These are phyloP conservation scores for Diplolepis rosae DNA, from an alignment of 2,888 invertebrate genomes.

Conservation along the genomic window DNA sequence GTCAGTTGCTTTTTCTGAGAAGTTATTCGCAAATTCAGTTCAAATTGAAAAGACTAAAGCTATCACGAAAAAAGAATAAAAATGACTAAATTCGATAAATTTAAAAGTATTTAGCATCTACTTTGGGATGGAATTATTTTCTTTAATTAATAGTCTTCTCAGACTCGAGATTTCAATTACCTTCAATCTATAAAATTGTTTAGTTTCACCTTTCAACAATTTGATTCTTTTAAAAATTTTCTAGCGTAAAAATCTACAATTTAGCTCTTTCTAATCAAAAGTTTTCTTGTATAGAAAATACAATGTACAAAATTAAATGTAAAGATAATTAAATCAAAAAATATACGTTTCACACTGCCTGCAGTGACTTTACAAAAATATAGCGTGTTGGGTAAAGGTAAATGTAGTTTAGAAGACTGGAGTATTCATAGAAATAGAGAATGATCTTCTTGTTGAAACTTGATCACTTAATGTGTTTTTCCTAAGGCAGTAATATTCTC, in stretches of 20 bases:
- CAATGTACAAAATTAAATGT: not conserved
- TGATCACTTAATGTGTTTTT: not conserved
- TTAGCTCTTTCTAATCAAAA: not conserved
- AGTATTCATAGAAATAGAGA: not conserved
- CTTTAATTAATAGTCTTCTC: not conserved
- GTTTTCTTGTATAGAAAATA: not conserved
- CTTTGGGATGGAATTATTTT: conserved; percentile 3
- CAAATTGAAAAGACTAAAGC: too few species aligned
- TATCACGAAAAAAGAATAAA: too few species aligned
- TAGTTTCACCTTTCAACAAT: not conserved
- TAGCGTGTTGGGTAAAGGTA: not conserved
- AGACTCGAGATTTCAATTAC: not conserved
- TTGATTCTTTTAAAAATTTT: not conserved
- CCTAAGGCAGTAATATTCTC: not conserved
- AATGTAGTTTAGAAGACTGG: not conserved
- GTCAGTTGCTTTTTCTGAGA: not conserved
- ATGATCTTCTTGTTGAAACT: not conserved
- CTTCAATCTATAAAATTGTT: not conserved
- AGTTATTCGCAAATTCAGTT: not conserved
- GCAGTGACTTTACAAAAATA: conserved; percentile 12
- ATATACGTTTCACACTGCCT: not conserved
- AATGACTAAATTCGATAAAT: not conserved
- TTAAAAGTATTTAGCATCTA: not conserved
- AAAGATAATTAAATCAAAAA: not conserved
- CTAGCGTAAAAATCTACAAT: not conserved